A percentile compares a stretch with the other conserved stretches of the same genome.
These are phyloP conservation scores for Jordanella pulchra DNA, from an alignment of 2,797 vertebrate genomes.

Conservation along the genomic window DNA sequence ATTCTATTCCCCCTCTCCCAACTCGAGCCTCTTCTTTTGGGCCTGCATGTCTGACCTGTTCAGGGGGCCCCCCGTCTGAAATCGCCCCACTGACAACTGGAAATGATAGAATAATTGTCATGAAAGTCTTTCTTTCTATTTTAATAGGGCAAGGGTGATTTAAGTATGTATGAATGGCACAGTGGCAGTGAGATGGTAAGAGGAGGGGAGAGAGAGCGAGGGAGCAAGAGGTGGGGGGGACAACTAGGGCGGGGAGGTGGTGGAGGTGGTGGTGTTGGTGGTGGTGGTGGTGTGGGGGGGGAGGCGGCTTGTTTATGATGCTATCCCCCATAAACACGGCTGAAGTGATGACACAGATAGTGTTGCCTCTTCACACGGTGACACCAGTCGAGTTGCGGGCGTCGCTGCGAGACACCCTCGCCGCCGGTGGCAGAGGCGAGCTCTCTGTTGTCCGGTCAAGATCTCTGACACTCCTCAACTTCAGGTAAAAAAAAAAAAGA, in stretches of 20 bases:
- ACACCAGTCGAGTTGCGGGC: constrained; percentile 72
- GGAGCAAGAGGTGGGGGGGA: constrained; percentile 48
- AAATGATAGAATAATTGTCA: constrained; percentile 99
- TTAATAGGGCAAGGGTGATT: constrained; percentile 96
- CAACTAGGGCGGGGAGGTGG: constrained; percentile 35
- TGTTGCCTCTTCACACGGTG: constrained; percentile 80
- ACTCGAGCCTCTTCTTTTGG: constrained; percentile 69
- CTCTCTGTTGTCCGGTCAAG: constrained; percentile 74
- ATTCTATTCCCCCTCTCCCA: constrained; percentile 45
- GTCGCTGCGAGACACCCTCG: constrained; percentile 64
- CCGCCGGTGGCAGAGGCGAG: constrained; percentile 59
- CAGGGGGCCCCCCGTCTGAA: constrained; percentile 89
- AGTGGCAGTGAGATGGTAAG: constrained; percentile 73
- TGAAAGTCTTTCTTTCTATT: constrained; percentile 84
- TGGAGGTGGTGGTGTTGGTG: constrained; percentile 39
- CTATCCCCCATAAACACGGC: constrained; percentile 97
- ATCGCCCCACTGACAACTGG: constrained; percentile 98
- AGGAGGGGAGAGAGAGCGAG: constrained; percentile 57
- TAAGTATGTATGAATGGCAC: constrained; percentile 98
- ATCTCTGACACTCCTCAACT: constrained; percentile 87
- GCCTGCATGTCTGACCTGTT: constrained; percentile 82
- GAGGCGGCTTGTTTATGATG: constrained; percentile 98
- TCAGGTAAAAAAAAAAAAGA: constrained; percentile 85
- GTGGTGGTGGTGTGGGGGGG: constrained; percentile 66
- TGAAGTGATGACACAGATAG: constrained; percentile 96